Evolutionary conservation across 92 coral and sea anemone genomes (phyloP).

Genomic region (Pocillopora meandrina): DNA sequence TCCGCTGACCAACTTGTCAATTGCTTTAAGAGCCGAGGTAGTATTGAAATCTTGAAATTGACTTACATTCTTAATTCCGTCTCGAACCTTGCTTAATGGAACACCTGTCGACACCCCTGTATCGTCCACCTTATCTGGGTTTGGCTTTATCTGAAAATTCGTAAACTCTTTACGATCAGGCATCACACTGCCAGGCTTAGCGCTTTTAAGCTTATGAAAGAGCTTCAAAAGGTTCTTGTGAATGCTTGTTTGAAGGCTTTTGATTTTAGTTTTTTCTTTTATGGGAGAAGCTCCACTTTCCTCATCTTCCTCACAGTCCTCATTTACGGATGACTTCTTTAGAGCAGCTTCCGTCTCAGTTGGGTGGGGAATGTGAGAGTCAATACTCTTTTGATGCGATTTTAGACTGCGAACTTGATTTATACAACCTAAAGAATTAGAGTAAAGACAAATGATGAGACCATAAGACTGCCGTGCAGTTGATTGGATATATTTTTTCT

Average conservation of each 20-base stretch:
- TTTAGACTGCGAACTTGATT: slow-evolving; percentile 38
- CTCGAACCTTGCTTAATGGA: slow-evolving; percentile 43
- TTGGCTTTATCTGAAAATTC: slow-evolving; percentile 10
- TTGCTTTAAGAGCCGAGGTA: slow-evolving; percentile 28
- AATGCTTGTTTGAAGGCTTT: slow-evolving; percentile 74
- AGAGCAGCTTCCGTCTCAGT: not conserved
- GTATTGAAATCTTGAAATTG: slow-evolving; percentile 28
- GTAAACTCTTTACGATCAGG: slow-evolving; percentile 48
- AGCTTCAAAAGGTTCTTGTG: slow-evolving; percentile 73
- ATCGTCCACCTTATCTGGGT: not conserved
- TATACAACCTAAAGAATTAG: slow-evolving; percentile 18
- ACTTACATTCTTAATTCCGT: slow-evolving; percentile 30
- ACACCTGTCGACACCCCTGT: slow-evolving; percentile 37
- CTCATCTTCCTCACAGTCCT: slow-evolving; percentile 44
- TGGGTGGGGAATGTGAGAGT: slow-evolving; percentile 3
- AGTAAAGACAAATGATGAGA: not conserved
- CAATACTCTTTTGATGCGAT: not conserved
- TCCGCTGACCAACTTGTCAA: slow-evolving; percentile 29
- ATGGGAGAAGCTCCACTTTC: slow-evolving; percentile 28
- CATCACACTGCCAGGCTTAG: slow-evolving; percentile 41
- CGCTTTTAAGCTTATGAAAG: slow-evolving; percentile 68
- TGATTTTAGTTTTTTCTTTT: slow-evolving; percentile 67
- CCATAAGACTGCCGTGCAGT: not conserved
- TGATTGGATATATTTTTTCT: no score
- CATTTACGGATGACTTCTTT: slow-evolving; percentile 15